Percentiles rank a stretch among this genome's conserved stretches.
Evolutionary conservation across 1,140 invertebrate genomes (phyloP).

Genomic region (Cydia strobilella): DNA sequence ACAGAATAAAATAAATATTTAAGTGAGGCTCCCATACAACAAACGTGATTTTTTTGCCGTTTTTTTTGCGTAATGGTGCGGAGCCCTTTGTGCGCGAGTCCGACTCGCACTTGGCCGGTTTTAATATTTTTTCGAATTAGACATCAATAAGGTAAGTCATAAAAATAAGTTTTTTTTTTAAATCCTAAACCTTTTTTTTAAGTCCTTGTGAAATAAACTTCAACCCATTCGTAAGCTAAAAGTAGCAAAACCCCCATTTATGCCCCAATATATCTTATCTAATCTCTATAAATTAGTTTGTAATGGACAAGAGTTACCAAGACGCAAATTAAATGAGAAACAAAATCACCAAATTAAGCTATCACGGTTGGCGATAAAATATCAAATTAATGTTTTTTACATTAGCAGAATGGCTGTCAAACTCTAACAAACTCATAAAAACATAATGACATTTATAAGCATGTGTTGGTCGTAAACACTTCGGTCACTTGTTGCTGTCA

Average conservation of each 20-base stretch:
- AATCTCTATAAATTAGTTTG: not conserved
- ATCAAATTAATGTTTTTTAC: slow-evolving; percentile 69
- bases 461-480: slow-evolving; percentile 19
- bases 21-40: too few relatives aligned
- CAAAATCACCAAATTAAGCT: slow-evolving; percentile 64
- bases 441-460: slow-evolving; percentile 62
- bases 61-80: too few relatives aligned
- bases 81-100: too few relatives aligned
- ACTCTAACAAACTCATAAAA: slow-evolving; percentile 59
- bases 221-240: not conserved
- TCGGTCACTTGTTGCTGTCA: slow-evolving; percentile 8
- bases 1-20: too few relatives aligned
- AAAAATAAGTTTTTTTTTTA: too few relatives aligned
- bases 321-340: slow-evolving; percentile 43
- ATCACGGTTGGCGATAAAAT: slow-evolving; percentile 63
- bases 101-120: too few relatives aligned
- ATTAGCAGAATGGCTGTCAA: slow-evolving; percentile 67
- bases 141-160: too few relatives aligned
- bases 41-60: too few relatives aligned
- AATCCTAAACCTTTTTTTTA: too few relatives aligned
- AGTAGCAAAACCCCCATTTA: slow-evolving; percentile 9
- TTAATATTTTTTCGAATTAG: too few relatives aligned
- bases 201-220: not conserved
- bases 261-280: slow-evolving; percentile 25
- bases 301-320: slow-evolving; percentile 15